A percentile compares a stretch with the other conserved stretches of the same genome.
These are phyloP conservation scores for Oreotragus oreotragus DNA, from an alignment of 2,113 vertebrate genomes.

Conservation along the genomic window DNA sequence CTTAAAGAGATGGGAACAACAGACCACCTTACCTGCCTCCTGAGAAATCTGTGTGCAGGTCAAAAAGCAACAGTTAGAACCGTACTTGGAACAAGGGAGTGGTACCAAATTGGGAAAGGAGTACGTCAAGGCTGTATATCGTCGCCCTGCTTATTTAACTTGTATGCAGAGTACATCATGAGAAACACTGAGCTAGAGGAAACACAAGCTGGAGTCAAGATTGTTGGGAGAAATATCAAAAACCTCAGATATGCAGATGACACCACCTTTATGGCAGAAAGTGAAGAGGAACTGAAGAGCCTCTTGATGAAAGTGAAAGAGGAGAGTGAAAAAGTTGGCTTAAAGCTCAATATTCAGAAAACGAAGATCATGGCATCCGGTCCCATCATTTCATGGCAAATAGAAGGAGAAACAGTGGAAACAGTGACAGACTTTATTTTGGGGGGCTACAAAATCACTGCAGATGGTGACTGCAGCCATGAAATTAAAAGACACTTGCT, in stretches of 20 bases:
- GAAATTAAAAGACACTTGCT: background rate
- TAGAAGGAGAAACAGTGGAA: background rate
- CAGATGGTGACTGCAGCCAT: background rate
- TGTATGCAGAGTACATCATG: background rate
- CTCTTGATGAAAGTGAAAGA: background rate
- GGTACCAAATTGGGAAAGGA: background rate
- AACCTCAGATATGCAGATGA: too few relatives aligned
- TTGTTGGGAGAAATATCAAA: too few relatives aligned
- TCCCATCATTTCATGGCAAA: background rate
- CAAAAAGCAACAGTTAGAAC: background rate
- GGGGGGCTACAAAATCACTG: background rate
- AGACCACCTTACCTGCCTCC: background rate
- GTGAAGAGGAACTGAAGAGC: background rate
- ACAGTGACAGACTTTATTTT: background rate
- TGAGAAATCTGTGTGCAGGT: background rate
- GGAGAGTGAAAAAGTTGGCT: background rate
- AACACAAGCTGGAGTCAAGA: too few relatives aligned
- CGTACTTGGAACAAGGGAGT: background rate
- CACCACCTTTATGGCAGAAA: background rate
- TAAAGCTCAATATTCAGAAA: background rate
- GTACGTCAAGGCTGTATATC: background rate
- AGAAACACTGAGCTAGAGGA: background rate
- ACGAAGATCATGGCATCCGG: background rate
- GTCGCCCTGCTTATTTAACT: background rate
- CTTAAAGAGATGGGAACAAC: background rate